phyloP scores from a whole-genome alignment of 23 tunicate species.

The Aplidium turbinatum region DNA sequence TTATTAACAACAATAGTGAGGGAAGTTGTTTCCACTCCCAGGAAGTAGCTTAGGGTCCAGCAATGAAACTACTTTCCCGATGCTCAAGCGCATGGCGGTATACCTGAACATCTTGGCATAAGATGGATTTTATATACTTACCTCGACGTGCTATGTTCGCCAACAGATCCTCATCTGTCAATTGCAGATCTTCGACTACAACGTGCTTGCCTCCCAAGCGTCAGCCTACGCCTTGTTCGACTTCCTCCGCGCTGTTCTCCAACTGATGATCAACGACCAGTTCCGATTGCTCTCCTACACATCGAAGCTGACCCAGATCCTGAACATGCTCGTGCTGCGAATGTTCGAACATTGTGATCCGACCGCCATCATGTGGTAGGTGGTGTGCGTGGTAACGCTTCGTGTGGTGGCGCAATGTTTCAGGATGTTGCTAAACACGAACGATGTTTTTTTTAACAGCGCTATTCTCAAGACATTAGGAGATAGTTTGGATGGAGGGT shows the following conservation, averaged over 20 bases:
- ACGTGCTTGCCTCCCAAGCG: conserved; percentile 5
- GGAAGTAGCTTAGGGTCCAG: no score
- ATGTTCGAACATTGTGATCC: conserved; percentile 43
- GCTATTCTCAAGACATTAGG: conserved; percentile 13
- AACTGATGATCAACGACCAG: conserved; percentile 46
- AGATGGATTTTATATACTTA: no score
- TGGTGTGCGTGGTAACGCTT: neutral
- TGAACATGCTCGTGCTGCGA: conserved; percentile 47
- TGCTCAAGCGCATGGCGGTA: no score
- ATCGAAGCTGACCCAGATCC: conserved; percentile 19
- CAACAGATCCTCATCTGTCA: no score
- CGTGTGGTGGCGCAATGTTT: neutral
- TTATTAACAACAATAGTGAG: no score
- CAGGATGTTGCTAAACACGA: neutral
- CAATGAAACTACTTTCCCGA: no score
- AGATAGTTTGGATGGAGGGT: conserved; percentile 48
- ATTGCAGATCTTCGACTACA: conserved; percentile 15
- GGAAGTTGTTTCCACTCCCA: no score
- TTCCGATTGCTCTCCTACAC: conserved; percentile 12
- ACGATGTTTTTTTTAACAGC: neutral
- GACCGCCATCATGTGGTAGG: conserved; percentile 52
- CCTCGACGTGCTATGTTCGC: no score
- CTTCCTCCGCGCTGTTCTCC: conserved; percentile 43
- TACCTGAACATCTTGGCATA: no score
- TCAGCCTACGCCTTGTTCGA: conserved; percentile 40